phyloP scores from a whole-genome alignment of 2,888 invertebrate species.

The Eubasilissa splendida region DNA sequence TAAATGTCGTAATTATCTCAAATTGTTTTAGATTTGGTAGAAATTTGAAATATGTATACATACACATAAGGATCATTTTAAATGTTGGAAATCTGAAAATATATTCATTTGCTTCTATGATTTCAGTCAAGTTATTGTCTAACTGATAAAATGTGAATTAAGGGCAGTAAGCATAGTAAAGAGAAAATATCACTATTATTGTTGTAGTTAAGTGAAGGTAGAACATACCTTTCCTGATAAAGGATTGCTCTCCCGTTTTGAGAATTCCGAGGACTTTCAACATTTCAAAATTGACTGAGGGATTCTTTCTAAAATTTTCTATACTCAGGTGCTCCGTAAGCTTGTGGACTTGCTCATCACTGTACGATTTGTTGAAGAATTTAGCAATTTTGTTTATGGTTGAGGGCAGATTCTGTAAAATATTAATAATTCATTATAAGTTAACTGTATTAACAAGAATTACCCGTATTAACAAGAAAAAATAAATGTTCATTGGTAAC shows the following conservation, averaged over 20 bases:
- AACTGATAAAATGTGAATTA: too few species aligned
- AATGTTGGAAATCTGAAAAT: too few species aligned
- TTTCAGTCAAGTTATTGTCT: too few species aligned
- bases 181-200: neutral
- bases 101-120: too few species aligned
- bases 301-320: conserved; percentile 86
- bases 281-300: conserved; percentile 82
- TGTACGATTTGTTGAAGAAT: conserved; percentile 76
- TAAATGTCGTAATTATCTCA: too few species aligned
- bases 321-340: conserved; percentile 85
- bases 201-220: neutral
- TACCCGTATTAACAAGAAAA: too few species aligned
- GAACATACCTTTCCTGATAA: conserved; percentile 77
- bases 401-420: conserved; percentile 74
- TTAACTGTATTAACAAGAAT: too few species aligned
- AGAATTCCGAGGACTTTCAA: conserved; percentile 76
- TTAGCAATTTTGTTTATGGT: conserved; percentile 74
- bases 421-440: too few species aligned
- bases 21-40: too few species aligned
- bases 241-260: conserved; percentile 73
- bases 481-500: too few species aligned
- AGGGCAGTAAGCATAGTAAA: too few species aligned
- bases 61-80: neutral
- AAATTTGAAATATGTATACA: too few species aligned
- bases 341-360: conserved; percentile 72